Conservation (phyloP, 2,113 vertebrate genomes). For the Rhabdomys dilectus region DNA sequence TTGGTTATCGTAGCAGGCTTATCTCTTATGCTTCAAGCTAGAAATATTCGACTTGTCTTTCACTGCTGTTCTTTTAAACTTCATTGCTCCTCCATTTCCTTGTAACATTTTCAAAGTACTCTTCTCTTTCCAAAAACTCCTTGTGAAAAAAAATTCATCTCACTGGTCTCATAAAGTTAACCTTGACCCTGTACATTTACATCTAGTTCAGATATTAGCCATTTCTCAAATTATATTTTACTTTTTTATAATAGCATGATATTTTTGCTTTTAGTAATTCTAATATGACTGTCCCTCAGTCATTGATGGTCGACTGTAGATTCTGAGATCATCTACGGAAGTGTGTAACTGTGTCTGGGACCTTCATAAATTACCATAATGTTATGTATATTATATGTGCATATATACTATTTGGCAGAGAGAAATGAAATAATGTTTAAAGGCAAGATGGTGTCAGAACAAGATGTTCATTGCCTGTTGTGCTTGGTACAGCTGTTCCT, state of each 20-base stretch:
- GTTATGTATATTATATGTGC: background rate
- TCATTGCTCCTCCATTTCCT: background rate
- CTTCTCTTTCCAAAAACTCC: background rate
- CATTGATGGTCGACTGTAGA: background rate
- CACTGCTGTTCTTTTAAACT: background rate
- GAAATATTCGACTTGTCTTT: background rate
- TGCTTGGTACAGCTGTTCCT: background rate
- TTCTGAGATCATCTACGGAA: background rate
- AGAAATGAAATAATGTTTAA: background rate
- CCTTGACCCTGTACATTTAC: background rate
- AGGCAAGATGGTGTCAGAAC: background rate
- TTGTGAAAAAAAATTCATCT: background rate
- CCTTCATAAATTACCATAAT: background rate
- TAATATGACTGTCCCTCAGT: background rate
- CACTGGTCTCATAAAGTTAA: background rate
- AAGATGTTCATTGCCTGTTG: background rate
- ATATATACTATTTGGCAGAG: background rate
- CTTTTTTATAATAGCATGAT: background rate
- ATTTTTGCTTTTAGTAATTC: background rate
- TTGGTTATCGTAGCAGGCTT: background rate
- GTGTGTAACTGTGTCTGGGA: background rate
- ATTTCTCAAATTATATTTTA: conserved; percentile 6
- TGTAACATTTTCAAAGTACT: background rate
- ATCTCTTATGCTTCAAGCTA: background rate
- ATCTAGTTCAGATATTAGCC: background rate